Evolutionary conservation across 2,888 invertebrate species (phyloP).

Genomic region (Sesia bembeciformis): DNA sequence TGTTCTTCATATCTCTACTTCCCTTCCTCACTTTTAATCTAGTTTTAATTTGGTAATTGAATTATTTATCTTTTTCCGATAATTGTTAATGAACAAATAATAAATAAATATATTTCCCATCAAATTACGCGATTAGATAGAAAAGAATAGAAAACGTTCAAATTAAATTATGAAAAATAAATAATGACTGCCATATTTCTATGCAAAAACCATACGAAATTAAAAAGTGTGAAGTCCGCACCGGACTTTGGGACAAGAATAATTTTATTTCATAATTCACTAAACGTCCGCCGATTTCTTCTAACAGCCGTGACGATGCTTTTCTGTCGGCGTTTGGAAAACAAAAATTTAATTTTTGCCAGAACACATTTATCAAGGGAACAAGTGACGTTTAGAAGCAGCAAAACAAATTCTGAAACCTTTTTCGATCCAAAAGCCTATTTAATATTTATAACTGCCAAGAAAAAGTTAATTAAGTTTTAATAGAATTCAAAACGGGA

Average conservation of each 20-base stretch:
- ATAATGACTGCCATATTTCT: too few relatives aligned
- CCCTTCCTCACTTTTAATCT: too few relatives aligned
- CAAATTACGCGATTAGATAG: too few relatives aligned
- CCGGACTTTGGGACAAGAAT: background rate
- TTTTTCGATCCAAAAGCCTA: conserved; percentile 50
- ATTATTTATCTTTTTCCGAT: too few relatives aligned
- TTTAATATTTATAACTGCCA: conserved; percentile 58
- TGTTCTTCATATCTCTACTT: too few relatives aligned
- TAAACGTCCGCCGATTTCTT: conserved; percentile 10
- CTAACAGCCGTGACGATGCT: conserved; percentile 25
- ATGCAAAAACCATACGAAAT: background rate
- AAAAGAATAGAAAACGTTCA: too few relatives aligned
- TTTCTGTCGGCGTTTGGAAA: conserved; percentile 45
- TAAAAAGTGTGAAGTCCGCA: background rate
- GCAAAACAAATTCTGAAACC: conserved; percentile 68
- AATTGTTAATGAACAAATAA: too few relatives aligned
- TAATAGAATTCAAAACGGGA: conserved; percentile 71
- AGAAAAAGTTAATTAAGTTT: conserved; percentile 74
- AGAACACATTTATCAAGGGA: conserved; percentile 66
- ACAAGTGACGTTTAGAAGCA: conserved; percentile 71
- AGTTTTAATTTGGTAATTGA: too few relatives aligned
- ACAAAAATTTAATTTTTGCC: conserved; percentile 52
- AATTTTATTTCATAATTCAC: conserved; percentile 15
- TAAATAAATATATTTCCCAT: too few relatives aligned
- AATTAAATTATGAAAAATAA: too few relatives aligned